phyloP scores from a whole-genome alignment of 2,888 invertebrate species.

The Eristalis tenax region DNA sequence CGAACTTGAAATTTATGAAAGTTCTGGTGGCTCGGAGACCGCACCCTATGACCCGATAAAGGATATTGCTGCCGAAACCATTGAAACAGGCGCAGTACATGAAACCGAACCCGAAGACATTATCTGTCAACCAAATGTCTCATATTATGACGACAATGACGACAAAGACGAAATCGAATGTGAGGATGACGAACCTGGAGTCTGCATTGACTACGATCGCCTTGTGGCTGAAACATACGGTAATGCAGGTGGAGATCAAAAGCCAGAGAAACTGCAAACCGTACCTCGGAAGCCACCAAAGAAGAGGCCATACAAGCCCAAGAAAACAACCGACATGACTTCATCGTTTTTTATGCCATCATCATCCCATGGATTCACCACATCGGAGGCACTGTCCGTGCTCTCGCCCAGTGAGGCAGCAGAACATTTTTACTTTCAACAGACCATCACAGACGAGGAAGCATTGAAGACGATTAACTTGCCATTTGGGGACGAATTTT shows the following conservation, averaged over 20 bases:
- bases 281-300: background rate
- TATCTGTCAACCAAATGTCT: constrained; percentile 61
- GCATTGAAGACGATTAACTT: background rate
- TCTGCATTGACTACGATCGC: constrained; percentile 62
- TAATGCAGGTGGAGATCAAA: background rate
- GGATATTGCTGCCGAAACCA: background rate
- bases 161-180: constrained; percentile 19
- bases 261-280: too few species aligned
- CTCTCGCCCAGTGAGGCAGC: background rate
- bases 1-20: background rate
- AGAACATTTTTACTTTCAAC: background rate
- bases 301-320: background rate
- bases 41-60: too few species aligned
- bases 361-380: background rate
- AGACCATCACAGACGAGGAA: background rate
- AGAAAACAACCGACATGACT: background rate
- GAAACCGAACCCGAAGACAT: constrained; percentile 48
- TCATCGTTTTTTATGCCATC: background rate
- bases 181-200: constrained; percentile 26
- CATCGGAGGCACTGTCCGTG: background rate
- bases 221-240: constrained; percentile 46
- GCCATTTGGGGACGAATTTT: background rate
- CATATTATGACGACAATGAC: constrained; percentile 37
- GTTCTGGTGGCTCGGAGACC: too few species aligned
- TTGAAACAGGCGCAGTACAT: background rate